Evolutionary conservation across 1,140 invertebrate species (phyloP).

Genomic region (Microplitis demolitor): DNA sequence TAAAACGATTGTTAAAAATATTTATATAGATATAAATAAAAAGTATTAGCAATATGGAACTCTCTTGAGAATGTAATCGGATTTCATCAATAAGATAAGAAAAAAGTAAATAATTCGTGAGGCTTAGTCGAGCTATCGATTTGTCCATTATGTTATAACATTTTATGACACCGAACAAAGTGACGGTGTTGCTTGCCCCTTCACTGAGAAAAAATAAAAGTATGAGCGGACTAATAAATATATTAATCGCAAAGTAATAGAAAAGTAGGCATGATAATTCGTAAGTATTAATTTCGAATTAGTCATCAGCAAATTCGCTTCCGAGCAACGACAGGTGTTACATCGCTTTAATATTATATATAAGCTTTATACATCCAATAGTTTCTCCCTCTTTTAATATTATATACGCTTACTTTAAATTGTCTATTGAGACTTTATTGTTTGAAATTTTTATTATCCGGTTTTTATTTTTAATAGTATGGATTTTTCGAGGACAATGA

Average conservation of each 20-base stretch:
- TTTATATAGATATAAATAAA: too few species aligned
- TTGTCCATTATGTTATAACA: slow-evolving; percentile 43
- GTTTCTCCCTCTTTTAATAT: neutral
- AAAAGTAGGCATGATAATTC: slow-evolving; percentile 46
- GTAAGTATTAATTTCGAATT: slow-evolving; percentile 46
- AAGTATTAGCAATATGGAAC: too few species aligned
- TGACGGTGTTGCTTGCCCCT: slow-evolving; percentile 50
- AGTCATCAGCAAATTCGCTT: slow-evolving; percentile 54
- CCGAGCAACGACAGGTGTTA: slow-evolving; percentile 58
- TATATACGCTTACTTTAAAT: neutral
- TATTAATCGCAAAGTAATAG: neutral
- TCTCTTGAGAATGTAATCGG: too few species aligned
- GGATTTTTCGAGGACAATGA: too few species aligned
- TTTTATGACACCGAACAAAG: slow-evolving; percentile 47
- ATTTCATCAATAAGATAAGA: neutral
- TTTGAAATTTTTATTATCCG: too few species aligned
- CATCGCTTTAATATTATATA: slow-evolving; percentile 37
- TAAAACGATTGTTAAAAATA: too few species aligned
- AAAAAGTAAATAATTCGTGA: slow-evolving; percentile 48
- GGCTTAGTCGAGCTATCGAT: slow-evolving; percentile 52
- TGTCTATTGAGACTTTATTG: neutral
- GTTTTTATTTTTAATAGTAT: too few species aligned
- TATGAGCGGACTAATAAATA: slow-evolving; percentile 6
- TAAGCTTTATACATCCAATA: neutral
- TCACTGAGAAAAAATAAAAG: slow-evolving; percentile 33